Base-by-base conservation (phyloP, 1,140 invertebrate genomes). In the Drosophila lini region DNA sequence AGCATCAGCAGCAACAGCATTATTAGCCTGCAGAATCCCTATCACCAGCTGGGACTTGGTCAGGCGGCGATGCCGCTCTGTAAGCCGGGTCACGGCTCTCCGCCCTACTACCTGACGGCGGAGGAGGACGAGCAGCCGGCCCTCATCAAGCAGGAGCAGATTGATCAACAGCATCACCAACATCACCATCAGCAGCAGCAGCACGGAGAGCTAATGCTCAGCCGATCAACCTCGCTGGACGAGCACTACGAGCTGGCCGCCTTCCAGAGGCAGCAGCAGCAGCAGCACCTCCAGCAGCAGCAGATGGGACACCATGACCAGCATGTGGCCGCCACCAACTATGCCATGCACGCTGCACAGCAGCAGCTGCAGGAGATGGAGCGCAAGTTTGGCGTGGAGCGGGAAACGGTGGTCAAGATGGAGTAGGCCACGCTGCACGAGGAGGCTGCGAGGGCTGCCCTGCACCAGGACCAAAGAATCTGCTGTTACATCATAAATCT, bases 351-450 rank as follows among this genome's bases (percentile, higher is more conserved):
- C 19, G 52, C 52, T 25, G 19, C 52, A 3, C 52, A 55, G 19
- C 52, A 55, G 34, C 52, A 55, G 67, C 48, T 90, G 47, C 80
- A 90, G 19, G 89, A 91, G 36, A 82, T 88, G 25, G 83, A 76
- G 9, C 74, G 90, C 6, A 91, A 91, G 70, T 86, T 73, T 40
- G 78, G 65, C 41, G 78, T 76, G 48, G 89, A 92, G 50, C 80
- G 91, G 34, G 89, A 91, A 22, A 77, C 85, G 32, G 78, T 92
- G 53, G 91, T 92, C 34, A 92, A 92, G 78, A 91, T 92, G 86
- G 90, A 91, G 55, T 91, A 76, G 56, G 7, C 9, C 28, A 1
- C 25, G 31, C 45, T 13, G 41, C 52, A 22, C 7, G 13, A 34
- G 28, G 9, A 53, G 15, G 10, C 5, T 11, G 22, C 40, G 11